Evolutionary conservation across 2,888 invertebrate genomes (phyloP).

Genomic region (Epinotia bilunana): DNA sequence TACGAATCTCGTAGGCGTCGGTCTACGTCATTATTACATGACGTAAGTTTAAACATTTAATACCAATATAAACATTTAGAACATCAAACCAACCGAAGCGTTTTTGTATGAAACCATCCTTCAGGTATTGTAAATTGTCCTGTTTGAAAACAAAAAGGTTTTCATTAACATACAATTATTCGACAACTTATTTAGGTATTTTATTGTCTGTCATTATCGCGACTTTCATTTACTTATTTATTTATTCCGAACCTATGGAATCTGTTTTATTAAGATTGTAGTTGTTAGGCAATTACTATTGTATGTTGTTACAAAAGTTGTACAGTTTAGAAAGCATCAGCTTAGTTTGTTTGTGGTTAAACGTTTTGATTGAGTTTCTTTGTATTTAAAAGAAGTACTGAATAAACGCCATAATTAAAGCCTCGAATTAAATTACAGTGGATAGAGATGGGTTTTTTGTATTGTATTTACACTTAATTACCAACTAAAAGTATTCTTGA

Average conservation of each 20-base stretch:
- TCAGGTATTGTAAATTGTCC: background rate
- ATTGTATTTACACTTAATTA: background rate
- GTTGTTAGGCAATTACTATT: too few relatives aligned
- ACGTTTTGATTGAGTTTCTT: too few relatives aligned
- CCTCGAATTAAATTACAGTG: too few relatives aligned
- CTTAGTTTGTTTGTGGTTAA: too few relatives aligned
- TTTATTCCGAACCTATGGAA: too few relatives aligned
- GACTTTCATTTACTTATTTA: background rate
- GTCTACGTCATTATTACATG: conserved; percentile 34
- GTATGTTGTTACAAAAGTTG: too few relatives aligned
- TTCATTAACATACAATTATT: background rate
- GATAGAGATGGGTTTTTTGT: too few relatives aligned
- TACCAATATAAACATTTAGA: background rate
- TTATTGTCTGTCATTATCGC: background rate
- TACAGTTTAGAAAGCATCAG: too few relatives aligned
- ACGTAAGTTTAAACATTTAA: background rate
- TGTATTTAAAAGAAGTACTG: too few relatives aligned
- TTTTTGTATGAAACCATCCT: background rate
- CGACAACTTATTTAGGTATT: background rate
- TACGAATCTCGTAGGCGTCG: conserved; percentile 49
- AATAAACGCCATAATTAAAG: too few relatives aligned
- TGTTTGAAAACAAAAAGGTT: background rate
- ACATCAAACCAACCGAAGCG: background rate
- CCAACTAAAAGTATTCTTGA: background rate
- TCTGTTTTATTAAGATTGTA: too few relatives aligned